Base-by-base conservation (phyloP, 2,797 vertebrate species). In the Bucorvus abyssinicus region DNA sequence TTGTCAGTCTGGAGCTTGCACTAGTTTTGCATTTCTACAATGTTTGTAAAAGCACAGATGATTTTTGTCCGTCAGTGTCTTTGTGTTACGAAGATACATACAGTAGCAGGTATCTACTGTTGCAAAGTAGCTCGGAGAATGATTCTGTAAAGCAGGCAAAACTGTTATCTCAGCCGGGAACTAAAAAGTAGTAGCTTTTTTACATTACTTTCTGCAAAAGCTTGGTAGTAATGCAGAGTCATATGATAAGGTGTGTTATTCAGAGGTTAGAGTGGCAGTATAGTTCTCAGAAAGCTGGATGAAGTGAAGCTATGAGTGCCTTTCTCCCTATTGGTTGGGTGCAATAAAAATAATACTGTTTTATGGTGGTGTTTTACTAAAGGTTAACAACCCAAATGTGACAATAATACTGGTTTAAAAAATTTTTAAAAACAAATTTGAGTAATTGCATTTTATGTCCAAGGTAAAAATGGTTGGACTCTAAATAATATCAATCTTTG, bases 51-150 rank as follows among this genome's bases (percentile, higher is more conserved):
- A 87, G 65, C 64, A 40, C 18, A 47, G 75, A 69, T 81, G 38
- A 91, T 65, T 95, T 95, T 92, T 87, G 74, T 73, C 90, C 91
- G 36, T 80, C 63, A 29, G 49, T 63, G 57, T 89, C 57, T 61
- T 24, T 75, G 49, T 75, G 71, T 87, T 92, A 67, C 64, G 42
- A 76, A 87, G 87, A 59, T 70, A 74, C 53, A 70, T 59, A 63
- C 68, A 73, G 56, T 32, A 84, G 74, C 67, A 84, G 44, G 55
- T 57, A 75, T 8, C 68, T 79, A 19, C 53, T 71, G 34, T 70
- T 61, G 24, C 20, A 7, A 75, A 68, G 14, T 32, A 83, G 40
- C 74, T 71, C 49, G 70, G 91, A 88, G 30, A 56, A 47, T 42
- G 91, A 40, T 82, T 84, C 50, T 90, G 70, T 90, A 60, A 88